A percentile compares a stretch with the other conserved stretches of the same genome.
phyloP scores from a whole-genome alignment of 1,140 invertebrate species.

The Vanessa atalanta region DNA sequence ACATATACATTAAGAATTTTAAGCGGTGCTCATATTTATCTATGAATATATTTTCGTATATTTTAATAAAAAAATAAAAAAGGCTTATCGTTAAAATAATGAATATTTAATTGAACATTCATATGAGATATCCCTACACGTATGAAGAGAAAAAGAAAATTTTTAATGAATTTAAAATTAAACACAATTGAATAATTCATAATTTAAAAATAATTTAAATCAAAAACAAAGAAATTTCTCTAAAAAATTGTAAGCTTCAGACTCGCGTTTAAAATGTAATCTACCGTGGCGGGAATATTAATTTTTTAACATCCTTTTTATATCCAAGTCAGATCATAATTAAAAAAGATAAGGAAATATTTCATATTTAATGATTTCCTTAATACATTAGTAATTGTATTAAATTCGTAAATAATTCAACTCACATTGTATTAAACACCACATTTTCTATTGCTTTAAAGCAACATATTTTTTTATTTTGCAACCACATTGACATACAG shows the following conservation, averaged over 20 bases:
- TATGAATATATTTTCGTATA: no score
- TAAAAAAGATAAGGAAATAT: constrained; percentile 41
- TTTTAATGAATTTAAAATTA: no score
- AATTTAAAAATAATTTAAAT: no score
- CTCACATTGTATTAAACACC: no score
- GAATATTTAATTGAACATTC: no score
- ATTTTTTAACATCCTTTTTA: constrained; percentile 37
- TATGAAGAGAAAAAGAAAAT: no score
- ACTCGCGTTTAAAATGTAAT: constrained; percentile 31
- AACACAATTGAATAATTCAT: no score
- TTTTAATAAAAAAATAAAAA: no score
- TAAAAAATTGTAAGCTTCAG: constrained; percentile 12
- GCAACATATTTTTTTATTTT: neutral
- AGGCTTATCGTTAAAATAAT: no score
- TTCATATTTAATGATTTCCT: constrained; percentile 19
- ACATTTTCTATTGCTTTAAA: neutral
- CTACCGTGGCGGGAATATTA: constrained; percentile 31
- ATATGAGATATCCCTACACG: no score
- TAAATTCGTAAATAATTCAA: neutral
- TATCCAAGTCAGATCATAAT: constrained; percentile 33
- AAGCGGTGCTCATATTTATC: no score
- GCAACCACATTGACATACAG: neutral
- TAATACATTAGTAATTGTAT: constrained; percentile 2
- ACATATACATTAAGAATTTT: no score
- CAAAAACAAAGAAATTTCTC: neutral